Conservation (phyloP, 2,113 vertebrate genomes). For the Macquaria australasica region DNA sequence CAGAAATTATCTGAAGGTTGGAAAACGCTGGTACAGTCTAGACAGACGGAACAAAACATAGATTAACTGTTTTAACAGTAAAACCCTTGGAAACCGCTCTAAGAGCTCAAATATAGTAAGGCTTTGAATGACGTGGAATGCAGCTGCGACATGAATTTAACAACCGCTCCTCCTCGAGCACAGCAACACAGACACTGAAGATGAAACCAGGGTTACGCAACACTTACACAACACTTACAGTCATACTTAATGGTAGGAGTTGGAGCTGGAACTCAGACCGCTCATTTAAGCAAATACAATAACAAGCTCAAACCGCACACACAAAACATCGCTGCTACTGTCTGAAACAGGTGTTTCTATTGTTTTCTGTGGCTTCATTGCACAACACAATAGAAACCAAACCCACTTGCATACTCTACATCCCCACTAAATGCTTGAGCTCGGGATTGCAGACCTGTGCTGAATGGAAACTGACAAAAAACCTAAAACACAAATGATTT, state of each 20-base stretch:
- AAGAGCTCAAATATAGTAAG: constrained; percentile 82
- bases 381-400: constrained; percentile 67
- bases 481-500: constrained; percentile 49
- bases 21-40: constrained; percentile 70
- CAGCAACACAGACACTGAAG: constrained; percentile 58
- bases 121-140: constrained; percentile 74
- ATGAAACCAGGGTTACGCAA: constrained; percentile 70
- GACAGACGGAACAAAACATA: constrained; percentile 72
- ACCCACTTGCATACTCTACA: constrained; percentile 68
- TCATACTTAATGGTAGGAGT: constrained; percentile 67
- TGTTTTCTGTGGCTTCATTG: constrained; percentile 61
- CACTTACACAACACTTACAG: constrained; percentile 72
- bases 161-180: constrained; percentile 72
- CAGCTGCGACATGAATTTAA: constrained; percentile 57
- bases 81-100: constrained; percentile 80
- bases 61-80: constrained; percentile 88
- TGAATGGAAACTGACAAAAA: constrained; percentile 48
- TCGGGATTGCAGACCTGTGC: constrained; percentile 61
- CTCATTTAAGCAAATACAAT: constrained; percentile 69
- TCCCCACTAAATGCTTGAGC: constrained; percentile 62
- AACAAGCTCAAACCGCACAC: constrained; percentile 65
- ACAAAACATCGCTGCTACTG: constrained; percentile 63
- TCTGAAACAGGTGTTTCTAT: constrained; percentile 59
- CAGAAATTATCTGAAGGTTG: constrained; percentile 65
- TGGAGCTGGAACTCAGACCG: constrained; percentile 47